A percentile compares a stretch with the other conserved stretches of the same genome.
Conservation (phyloP, 2,888 invertebrate species). For the Cantharis nigra region DNA sequence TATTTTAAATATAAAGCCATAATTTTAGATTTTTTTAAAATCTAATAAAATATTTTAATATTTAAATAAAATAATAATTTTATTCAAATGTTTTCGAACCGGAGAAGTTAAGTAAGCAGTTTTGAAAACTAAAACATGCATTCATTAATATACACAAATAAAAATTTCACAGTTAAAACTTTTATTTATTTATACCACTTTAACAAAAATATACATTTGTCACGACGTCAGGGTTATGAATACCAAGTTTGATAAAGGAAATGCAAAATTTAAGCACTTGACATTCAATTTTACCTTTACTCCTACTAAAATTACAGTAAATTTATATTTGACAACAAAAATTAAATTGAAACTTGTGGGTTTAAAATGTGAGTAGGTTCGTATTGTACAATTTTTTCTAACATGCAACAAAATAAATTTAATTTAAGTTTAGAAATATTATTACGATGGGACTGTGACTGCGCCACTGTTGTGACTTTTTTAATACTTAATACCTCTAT, state of each 20-base stretch:
- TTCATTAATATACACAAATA: background rate
- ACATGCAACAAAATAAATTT: background rate
- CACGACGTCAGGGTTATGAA: background rate
- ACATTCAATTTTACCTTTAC: slow-evolving; percentile 10
- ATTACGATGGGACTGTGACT: background rate
- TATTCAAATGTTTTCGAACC: background rate
- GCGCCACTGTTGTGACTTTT: too few species aligned
- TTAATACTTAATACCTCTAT: too few species aligned
- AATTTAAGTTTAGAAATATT: background rate
- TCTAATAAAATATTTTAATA: background rate
- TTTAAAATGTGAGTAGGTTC: slow-evolving; percentile 15
- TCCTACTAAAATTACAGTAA: slow-evolving; percentile 11
- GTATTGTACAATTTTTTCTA: background rate
- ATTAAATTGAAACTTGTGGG: slow-evolving; percentile 13
- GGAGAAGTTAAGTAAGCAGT: background rate
- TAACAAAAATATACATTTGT: background rate
- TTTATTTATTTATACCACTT: background rate
- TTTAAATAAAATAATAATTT: background rate
- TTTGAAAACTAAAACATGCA: background rate
- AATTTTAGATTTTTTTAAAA: background rate
- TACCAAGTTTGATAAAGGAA: background rate
- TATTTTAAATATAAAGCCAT: background rate
- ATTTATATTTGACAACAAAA: slow-evolving; percentile 9
- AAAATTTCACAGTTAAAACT: background rate
- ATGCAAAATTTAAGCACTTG: background rate